Evolutionary conservation across 2,113 vertebrate species (phyloP), one percentile per base, ranked within the genome.

Genomic region (Cyphomyrus discorhynchus): DNA sequence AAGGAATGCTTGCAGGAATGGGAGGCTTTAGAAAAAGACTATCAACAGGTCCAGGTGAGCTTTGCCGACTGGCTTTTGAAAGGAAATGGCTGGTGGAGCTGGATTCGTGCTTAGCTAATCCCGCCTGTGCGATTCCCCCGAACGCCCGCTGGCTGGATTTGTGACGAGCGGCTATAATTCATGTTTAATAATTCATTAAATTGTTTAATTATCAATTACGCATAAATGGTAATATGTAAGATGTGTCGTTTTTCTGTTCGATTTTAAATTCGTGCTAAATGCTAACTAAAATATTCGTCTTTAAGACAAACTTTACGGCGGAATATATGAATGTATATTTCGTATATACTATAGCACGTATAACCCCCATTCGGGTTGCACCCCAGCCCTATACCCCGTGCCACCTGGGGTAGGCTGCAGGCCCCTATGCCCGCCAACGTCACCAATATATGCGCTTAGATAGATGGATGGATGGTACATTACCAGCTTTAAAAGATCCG

Each of bases 1-100:
- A 15, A 47, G 7, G 97, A 97, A 90, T 99, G 97, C 92, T 91
- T 97, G 88, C 95, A 96, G 50, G 98, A 98, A 92, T 99, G 98
- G 98, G 95, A 96, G 39, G 97, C 96, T 91, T 94, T 99, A 91
- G 97, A 98, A 93, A 97, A 96, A 91, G 96, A 97, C 92, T 98
- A 96, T 94, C 97, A 98, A 88, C 95, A 95, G 89, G 96, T 98
- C 77, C 98, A 98, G 97, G 98, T 98, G 88, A 94, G 89, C 42
- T 50, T 35, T 3, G 45, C 1, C 9, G 8, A 45, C 8, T 45
- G 42, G 6, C 19, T 21, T 82, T 82, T 82, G 39, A 7, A 46
- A 39, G 39, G 39, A 82, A 82, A 39, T 21, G 77, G 45, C 42
- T 24, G 82, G 42, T 2, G 39, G 82, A 47, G 39, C 35, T 10